Percentiles rank a stretch among this genome's conserved stretches.
Evolutionary conservation across 2,113 vertebrate species (phyloP).

Genomic region (Rhinolophus sinicus): DNA sequence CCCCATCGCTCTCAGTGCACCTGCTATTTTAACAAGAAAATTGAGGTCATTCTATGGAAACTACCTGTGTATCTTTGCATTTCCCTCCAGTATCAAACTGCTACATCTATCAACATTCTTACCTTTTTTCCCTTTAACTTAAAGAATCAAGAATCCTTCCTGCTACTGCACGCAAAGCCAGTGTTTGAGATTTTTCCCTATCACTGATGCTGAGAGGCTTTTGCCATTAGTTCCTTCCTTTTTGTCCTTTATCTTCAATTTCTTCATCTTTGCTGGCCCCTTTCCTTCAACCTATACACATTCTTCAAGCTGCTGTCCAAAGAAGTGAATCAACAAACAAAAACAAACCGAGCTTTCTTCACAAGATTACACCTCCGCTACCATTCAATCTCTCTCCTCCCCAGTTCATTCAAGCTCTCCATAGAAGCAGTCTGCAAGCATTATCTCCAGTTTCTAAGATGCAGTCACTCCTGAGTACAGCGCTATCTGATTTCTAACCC

Average conservation of each 20-base stretch:
- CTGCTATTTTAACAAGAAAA: constrained; percentile 66
- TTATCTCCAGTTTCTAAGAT: constrained; percentile 3
- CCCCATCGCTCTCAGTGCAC: neutral
- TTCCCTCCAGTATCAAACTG: constrained; percentile 6
- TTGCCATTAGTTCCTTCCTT: constrained; percentile 46
- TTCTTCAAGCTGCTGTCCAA: constrained; percentile 3
- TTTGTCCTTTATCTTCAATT: constrained; percentile 52
- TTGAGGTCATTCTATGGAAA: constrained; percentile 56
- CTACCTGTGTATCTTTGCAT: neutral
- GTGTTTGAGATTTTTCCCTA: constrained; percentile 36
- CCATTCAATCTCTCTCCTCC: constrained; percentile 38
- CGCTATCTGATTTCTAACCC: constrained; percentile 52
- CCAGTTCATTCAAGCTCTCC: neutral
- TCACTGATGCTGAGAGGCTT: constrained; percentile 9
- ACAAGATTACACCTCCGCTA: neutral
- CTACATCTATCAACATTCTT: constrained; percentile 16
- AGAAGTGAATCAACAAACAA: constrained; percentile 43
- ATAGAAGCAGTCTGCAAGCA: neutral
- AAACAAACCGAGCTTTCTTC: constrained; percentile 25
- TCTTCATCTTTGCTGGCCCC: neutral
- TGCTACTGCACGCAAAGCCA: constrained; percentile 9
- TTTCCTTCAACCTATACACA: neutral
- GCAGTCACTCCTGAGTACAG: neutral
- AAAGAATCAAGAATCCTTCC: neutral
- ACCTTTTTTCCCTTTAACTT: neutral